Evolutionary conservation across 2,888 invertebrate species (phyloP).

Genomic region (Scaptomyza polygonia): DNA sequence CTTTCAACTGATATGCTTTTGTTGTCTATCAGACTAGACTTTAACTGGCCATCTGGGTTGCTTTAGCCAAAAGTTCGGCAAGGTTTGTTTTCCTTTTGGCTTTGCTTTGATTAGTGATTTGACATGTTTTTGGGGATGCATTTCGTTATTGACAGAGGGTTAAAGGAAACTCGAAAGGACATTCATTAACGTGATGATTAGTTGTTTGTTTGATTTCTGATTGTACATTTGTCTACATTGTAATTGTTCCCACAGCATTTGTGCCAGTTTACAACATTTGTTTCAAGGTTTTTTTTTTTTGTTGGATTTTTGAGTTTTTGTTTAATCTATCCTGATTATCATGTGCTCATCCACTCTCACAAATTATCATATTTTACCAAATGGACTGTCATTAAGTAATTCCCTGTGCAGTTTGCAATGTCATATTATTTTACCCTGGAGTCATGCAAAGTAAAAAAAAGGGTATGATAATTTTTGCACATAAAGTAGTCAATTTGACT

Average conservation of each 20-base stretch:
- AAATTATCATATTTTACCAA: slow-evolving; percentile 63
- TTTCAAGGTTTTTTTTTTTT: slow-evolving; percentile 24
- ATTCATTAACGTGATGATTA: slow-evolving; percentile 35
- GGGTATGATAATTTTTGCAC: no score
- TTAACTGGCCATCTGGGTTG: slow-evolving; percentile 21
- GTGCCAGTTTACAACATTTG: slow-evolving; percentile 5
- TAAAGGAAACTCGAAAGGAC: background rate
- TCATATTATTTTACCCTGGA: slow-evolving; percentile 52
- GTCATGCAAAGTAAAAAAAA: no score
- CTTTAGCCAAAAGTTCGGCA: slow-evolving; percentile 13
- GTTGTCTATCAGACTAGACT: slow-evolving; percentile 41
- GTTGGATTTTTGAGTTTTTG: no score
- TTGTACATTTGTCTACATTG: slow-evolving; percentile 12
- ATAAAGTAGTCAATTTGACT: no score
- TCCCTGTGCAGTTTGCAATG: slow-evolving; percentile 70
- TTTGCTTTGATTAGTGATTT: slow-evolving; percentile 24
- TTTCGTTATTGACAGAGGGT: no score
- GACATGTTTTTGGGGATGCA: background rate
- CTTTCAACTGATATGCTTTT: slow-evolving; percentile 63
- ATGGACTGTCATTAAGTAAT: slow-evolving; percentile 68
- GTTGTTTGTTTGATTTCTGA: slow-evolving; percentile 37
- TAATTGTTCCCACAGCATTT: slow-evolving; percentile 31
- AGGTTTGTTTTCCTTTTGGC: slow-evolving; percentile 30
- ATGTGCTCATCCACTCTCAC: slow-evolving; percentile 33
- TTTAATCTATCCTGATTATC: background rate